Percentiles rank a stretch among this genome's conserved stretches.
Evolutionary conservation across 2,797 vertebrate species (phyloP).

Genomic region (Pangasius krempfi): DNA sequence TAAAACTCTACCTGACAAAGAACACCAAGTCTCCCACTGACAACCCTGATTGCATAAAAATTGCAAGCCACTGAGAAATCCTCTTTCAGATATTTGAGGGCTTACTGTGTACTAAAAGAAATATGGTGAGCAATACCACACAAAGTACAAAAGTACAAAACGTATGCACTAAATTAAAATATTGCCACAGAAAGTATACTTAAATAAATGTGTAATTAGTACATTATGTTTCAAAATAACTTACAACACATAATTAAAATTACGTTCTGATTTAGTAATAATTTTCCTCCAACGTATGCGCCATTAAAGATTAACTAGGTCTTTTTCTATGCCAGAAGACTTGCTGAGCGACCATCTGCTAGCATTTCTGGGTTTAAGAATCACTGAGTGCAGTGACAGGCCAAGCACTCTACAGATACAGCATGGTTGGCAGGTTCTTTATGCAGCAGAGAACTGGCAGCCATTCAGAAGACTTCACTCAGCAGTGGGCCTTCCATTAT

Average conservation of each 20-base stretch:
- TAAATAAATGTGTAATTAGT: neutral
- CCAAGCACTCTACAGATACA: neutral
- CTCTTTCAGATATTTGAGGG: neutral
- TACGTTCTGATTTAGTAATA: neutral
- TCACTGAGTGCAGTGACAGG: slow-evolving; percentile 40
- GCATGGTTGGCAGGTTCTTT: slow-evolving; percentile 37
- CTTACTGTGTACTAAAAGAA: neutral
- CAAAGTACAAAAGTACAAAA: neutral
- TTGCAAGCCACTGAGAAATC: neutral
- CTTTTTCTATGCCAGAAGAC: slow-evolving; percentile 26
- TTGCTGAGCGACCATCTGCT: slow-evolving; percentile 55
- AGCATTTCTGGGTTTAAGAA: slow-evolving; percentile 44
- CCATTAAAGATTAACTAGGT: neutral
- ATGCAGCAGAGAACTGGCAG: slow-evolving; percentile 42
- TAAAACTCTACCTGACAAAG: neutral
- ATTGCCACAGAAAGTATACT: neutral
- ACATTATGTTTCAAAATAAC: neutral
- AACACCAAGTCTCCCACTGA: neutral
- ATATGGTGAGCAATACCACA: neutral
- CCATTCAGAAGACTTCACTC: slow-evolving; percentile 41
- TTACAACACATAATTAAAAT: neutral
- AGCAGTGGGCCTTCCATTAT: slow-evolving; percentile 23
- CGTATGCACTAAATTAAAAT: neutral
- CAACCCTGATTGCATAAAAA: neutral
- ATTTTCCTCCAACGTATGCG: neutral